Evolutionary conservation across 2,888 invertebrate species (phyloP), one percentile per base, ranked within the genome.

Genomic region (Gortyna flavago): DNA sequence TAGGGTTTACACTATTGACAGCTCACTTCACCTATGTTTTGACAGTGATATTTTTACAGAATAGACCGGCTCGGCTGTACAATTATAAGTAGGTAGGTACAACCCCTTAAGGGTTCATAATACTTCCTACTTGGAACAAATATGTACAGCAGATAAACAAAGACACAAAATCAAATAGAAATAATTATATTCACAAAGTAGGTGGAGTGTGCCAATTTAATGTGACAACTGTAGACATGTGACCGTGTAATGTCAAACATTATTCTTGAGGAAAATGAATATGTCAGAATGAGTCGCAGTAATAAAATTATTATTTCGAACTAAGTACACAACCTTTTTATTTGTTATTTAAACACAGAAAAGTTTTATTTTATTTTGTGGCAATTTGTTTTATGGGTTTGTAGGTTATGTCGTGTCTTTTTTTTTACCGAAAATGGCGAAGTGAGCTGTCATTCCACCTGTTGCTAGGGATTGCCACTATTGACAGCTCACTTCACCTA

Each of bases 221-320:
- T 11, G 59, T 32, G 75, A 66, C 59, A 67, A 75, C n/a, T n/a
- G n/a, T n/a, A n/a, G n/a, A n/a, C n/a, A n/a, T n/a, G 51, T 79
- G 79, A 81, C 51, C 51, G 65, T 66, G 65, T 62, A 51, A 38
- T 74, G 44, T 44, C 59, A 81, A 81, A 81, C 61, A 66, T 72
- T 35, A 38, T 38, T 54, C 51, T 81, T 44, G 51, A 61, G 44
- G 75, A 66, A 81, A 81, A 59, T 44, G 25, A 62, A 0, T 6
- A 5, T 35, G 59, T 75, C 51, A 44, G 7, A 51, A 54, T 66
- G 76, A 75, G 65, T 66, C 44, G 81, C 75, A 75, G 7, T 35
- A 35, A 57, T 57, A 57, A 54, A 35, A 61, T 25, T 18, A 41
- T 44, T 61, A 69, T 70, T 41, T 69, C 6, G 32, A 35, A 38